These are phyloP conservation scores for Amblyopsis hoosieri DNA, from an alignment of 2,797 vertebrate genomes.

Conservation along the genomic window DNA sequence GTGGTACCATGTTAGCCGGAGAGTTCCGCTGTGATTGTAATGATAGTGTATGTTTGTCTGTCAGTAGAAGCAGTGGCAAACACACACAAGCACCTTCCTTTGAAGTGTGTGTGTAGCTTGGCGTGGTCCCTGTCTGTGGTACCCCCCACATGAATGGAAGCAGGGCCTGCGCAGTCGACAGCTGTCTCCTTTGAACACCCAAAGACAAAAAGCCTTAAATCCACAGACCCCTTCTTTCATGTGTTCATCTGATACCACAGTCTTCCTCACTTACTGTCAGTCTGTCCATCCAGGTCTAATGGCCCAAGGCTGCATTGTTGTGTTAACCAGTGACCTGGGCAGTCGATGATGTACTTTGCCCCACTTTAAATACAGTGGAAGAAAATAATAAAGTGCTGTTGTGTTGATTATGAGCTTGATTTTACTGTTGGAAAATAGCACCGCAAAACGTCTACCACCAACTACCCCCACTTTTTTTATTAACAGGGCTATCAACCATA, in stretches of 20 bases:
- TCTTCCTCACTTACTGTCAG: conserved; percentile 69
- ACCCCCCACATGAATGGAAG: conserved; percentile 75
- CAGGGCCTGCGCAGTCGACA: conserved; percentile 73
- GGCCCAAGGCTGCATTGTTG: conserved; percentile 38
- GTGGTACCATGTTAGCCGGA: not conserved
- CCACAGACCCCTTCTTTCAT: conserved; percentile 78
- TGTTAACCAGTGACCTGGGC: conserved; percentile 10
- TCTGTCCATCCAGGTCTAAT: conserved; percentile 45
- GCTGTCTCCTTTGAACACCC: conserved; percentile 82
- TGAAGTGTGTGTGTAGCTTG: conserved; percentile 59
- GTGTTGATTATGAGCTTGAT: not conserved
- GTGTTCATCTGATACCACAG: conserved; percentile 74
- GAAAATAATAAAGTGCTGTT: conserved; percentile 19
- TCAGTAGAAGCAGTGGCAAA: conserved; percentile 15
- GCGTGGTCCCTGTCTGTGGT: conserved; percentile 66
- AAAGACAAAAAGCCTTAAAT: conserved; percentile 81
- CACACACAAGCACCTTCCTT: conserved; percentile 37
- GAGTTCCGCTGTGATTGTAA: conserved; percentile 13
- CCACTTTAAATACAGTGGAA: not conserved
- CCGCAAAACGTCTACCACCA: too few relatives aligned
- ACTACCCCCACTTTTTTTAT: too few relatives aligned
- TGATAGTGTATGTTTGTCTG: conserved; percentile 28
- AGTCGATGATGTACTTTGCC: not conserved
- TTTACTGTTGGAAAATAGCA: too few relatives aligned
- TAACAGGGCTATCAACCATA: too few relatives aligned